Evolutionary conservation across 2,888 invertebrate species (phyloP), one percentile per base, ranked within the genome.

Genomic region (Isoperla grammatica): DNA sequence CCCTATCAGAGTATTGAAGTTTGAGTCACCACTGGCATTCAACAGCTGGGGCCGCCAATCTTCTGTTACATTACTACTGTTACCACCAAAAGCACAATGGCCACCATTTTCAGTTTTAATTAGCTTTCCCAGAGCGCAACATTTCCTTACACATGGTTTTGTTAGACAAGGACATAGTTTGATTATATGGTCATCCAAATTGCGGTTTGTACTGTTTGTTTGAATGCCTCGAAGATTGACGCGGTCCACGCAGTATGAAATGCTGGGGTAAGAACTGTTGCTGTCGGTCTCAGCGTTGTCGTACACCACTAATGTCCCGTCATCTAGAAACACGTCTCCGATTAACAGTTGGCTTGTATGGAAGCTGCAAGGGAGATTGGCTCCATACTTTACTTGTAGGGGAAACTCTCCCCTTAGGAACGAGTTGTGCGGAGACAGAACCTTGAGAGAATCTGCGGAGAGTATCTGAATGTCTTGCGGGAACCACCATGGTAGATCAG

Each of bases 101-200:
- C 37, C 11, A 17, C n/a, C 23, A 2, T 15, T 23, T 11, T 13
- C 11, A 2, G 39, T 20, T 17, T 53, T 35, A 37, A 53, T 8
- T 12, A 53, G 11, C 5, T 53, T 53, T 3, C 20, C 39, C 15
- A 17, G 8, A 17, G 19, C 6, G 17, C 53, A 53, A 53, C 53
- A 53, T 17, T 53, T 53, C 19, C 37, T n/a, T 8, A 53, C 6
- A 20, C 53, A 53, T 12, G 20, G 12, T n/a, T 53, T 15, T 2
- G 53, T 53, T 19, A 53, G 20, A n/a, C 53, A 53, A 1, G 53
- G 53, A 12, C 53, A 53, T 37, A 53, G 39, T 39, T 53, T 53
- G 17, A 53, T 53, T 11, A 53, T 37, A 37, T 53, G 53, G 29
- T 29, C 8, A 29, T 29, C 29, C 29, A 4, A 8, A 8, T 29